phyloP scores from a whole-genome alignment of 2,797 vertebrate genomes.

The Girardinus metallicus region DNA sequence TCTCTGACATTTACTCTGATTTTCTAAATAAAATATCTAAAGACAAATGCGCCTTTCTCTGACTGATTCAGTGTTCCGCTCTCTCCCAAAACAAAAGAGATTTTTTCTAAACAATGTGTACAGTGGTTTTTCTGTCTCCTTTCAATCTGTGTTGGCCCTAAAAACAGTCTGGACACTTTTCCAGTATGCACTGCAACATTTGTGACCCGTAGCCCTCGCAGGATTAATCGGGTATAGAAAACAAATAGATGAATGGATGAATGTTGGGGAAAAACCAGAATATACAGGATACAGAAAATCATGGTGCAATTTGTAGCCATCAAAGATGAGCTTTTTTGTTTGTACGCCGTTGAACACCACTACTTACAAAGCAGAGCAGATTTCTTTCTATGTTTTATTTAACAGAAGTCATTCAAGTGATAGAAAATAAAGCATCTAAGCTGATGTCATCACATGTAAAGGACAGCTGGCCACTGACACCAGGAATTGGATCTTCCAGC shows the following conservation, averaged over 20 bases:
- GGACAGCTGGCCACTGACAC: constrained; percentile 53
- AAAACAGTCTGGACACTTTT: background rate
- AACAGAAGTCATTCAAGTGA: background rate
- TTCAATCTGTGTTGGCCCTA: background rate
- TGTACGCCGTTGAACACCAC: background rate
- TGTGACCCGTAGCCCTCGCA: background rate
- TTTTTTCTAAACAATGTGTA: no score
- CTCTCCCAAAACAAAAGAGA: no score
- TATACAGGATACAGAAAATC: background rate
- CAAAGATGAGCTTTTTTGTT: background rate
- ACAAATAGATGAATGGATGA: background rate
- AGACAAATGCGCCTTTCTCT: no score
- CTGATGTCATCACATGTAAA: constrained; percentile 44
- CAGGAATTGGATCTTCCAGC: constrained; percentile 56
- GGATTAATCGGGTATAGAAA: background rate
- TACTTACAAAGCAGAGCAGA: background rate
- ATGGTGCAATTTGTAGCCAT: background rate
- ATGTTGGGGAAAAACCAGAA: background rate
- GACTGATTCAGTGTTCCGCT: no score
- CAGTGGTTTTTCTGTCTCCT: background rate
- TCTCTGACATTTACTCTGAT: no score
- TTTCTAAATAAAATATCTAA: no score
- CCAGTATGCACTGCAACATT: background rate
- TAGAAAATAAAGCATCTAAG: constrained; percentile 9
- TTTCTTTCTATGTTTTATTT: background rate